Conservation (phyloP, 2,888 invertebrate species). For the Panzeria rudis region DNA sequence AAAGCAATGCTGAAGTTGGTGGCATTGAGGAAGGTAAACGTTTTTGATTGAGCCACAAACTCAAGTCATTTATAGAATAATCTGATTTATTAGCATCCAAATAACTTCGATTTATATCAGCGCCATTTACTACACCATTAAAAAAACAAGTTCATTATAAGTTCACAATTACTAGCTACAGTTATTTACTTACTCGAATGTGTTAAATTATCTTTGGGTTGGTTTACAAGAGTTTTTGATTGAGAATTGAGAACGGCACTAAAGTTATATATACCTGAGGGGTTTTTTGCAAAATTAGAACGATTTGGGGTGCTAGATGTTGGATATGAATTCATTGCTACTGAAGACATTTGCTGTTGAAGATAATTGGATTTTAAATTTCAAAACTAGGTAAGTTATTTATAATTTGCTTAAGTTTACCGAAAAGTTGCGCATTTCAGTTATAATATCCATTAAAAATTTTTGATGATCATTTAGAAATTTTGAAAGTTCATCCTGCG, state of each 20-base stretch:
- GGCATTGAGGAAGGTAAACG: slow-evolving; percentile 71
- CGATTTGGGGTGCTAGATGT: slow-evolving; percentile 82
- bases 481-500: slow-evolving; percentile 78
- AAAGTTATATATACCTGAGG: slow-evolving; percentile 49
- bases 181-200: slow-evolving; percentile 77
- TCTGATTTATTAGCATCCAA: slow-evolving; percentile 83
- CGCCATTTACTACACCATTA: slow-evolving; percentile 80
- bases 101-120: slow-evolving; percentile 82
- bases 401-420: slow-evolving; percentile 73
- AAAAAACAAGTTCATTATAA: background rate
- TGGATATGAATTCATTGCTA: slow-evolving; percentile 73
- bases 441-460: slow-evolving; percentile 80
- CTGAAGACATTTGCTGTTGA: slow-evolving; percentile 66
- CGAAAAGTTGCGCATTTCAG: slow-evolving; percentile 81
- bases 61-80: slow-evolving; percentile 82
- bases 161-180: background rate
- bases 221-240: background rate
- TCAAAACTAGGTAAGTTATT: background rate
- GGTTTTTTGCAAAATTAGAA: slow-evolving; percentile 56
- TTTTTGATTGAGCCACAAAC: slow-evolving; percentile 81
- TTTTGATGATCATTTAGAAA: slow-evolving; percentile 80
- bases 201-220: slow-evolving; percentile 75
- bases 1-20: slow-evolving; percentile 28
- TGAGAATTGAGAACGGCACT: slow-evolving; percentile 60
- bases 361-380: background rate